Base-by-base conservation (phyloP, 2,888 invertebrate genomes). In the Cyaniris semiargus region DNA sequence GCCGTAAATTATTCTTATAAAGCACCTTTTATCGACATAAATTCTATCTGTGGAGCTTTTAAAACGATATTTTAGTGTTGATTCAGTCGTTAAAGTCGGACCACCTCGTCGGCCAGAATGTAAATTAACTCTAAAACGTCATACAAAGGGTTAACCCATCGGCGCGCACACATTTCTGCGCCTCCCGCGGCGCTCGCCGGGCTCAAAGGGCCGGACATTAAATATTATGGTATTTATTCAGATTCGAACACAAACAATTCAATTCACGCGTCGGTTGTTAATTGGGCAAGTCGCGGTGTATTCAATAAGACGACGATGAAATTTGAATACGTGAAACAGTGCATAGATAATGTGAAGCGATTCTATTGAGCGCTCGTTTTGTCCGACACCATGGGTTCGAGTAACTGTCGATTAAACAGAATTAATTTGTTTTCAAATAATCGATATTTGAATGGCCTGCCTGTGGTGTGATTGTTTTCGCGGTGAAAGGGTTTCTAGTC, bases 141-240 rank as follows among this genome's bases (percentile, higher is more conserved):
- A 87, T 86, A 92, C 91, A 92, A 91, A 90, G 88, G 88, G 84
- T 81, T 88, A 91, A 92, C 93, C 93, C 93, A 92, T 92, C 91
- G 85, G 86, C 89, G 91, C 87, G 82, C 91, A 91, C 89, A 90
- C 86, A 83, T 81, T 83, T 81, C 83, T 79, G 77, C 82, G 83
- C 79, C 84, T 87, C 93, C 91, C 91, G 91, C 88, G 85, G 89
- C 83, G 83, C 84, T 82, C 84, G 84, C 86, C 81, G 85, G 83
- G 87, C 88, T 92, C 89, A 89, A 88, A 87, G 87, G 85, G 82
- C 85, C 86, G 89, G 90, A 90, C 92, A 91, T 91, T 91, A 93
- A 94, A 94, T 93, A 93, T 94, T 93, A 88, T 93, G 90, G 90
- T 93, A 89, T 93, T 93, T 93, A 93, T 92, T 90, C 90, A 91